These are phyloP conservation scores for Brachyptera risi DNA, from an alignment of 2,888 invertebrate genomes.

Conservation along the genomic window DNA sequence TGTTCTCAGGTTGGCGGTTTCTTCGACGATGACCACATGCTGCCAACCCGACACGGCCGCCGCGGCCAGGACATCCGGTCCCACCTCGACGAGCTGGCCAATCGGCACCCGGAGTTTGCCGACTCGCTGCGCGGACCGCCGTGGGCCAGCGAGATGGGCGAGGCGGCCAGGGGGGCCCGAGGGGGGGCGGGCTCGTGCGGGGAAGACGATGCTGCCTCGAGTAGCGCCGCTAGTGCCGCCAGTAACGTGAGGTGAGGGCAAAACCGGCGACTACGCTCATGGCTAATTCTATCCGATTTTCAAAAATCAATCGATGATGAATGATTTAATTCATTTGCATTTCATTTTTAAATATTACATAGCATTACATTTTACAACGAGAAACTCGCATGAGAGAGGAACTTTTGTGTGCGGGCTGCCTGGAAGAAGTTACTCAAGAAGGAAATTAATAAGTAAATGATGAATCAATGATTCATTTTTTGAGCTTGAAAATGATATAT, in stretches of 20 bases:
- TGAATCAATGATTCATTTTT: too few relatives aligned
- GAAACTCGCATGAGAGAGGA: too few relatives aligned
- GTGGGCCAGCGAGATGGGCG: slow-evolving; percentile 42
- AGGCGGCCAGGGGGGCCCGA: slow-evolving; percentile 14
- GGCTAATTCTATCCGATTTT: too few relatives aligned
- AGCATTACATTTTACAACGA: too few relatives aligned
- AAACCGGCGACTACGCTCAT: too few relatives aligned
- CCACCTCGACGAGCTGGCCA: slow-evolving; percentile 64
- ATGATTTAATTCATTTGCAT: too few relatives aligned
- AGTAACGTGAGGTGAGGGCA: slow-evolving; percentile 47
- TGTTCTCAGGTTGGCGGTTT: slow-evolving; percentile 49
- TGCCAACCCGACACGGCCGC: slow-evolving; percentile 46
- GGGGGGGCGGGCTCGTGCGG: slow-evolving; percentile 33
- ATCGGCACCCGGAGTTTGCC: slow-evolving; percentile 70
- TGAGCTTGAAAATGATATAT: too few relatives aligned
- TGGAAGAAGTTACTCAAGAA: too few relatives aligned
- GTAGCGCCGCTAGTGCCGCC: slow-evolving; percentile 42
- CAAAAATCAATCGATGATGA: too few relatives aligned
- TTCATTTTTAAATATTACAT: too few relatives aligned
- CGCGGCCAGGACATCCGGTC: slow-evolving; percentile 45
- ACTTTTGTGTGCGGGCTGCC: too few relatives aligned
- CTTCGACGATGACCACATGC: slow-evolving; percentile 62
- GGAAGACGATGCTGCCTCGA: slow-evolving; percentile 41
- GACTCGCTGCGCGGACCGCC: slow-evolving; percentile 53
- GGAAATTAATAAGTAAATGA: too few relatives aligned